Percentiles rank a stretch among this genome's conserved stretches.
These are phyloP conservation scores for Biston stratarius DNA, from an alignment of 2,888 invertebrate species.

Conservation along the genomic window DNA sequence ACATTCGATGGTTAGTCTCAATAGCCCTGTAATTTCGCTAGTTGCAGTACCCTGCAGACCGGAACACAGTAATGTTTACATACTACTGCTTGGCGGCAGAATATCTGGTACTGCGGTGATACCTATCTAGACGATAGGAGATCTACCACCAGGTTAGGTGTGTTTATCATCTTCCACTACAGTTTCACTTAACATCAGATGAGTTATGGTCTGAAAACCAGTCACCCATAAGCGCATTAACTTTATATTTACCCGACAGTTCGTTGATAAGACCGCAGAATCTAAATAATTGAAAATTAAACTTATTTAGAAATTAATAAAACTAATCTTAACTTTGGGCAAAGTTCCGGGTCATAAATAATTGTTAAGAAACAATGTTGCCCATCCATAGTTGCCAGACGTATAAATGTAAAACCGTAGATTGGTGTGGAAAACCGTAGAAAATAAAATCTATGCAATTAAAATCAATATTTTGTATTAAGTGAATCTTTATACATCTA, in stretches of 20 bases:
- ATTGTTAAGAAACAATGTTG: slow-evolving; percentile 45
- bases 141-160: too few species aligned
- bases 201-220: too few species aligned
- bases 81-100: too few species aligned
- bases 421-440: background rate
- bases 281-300: slow-evolving; percentile 28
- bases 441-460: background rate
- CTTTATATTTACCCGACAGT: slow-evolving; percentile 4
- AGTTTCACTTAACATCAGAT: too few species aligned
- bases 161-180: too few species aligned
- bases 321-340: slow-evolving; percentile 44
- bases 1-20: too few species aligned
- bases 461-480: background rate
- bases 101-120: too few species aligned
- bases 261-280: slow-evolving; percentile 9
- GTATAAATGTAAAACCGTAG: background rate
- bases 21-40: too few species aligned
- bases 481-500: too few species aligned
- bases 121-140: too few species aligned
- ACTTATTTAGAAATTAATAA: slow-evolving; percentile 44
- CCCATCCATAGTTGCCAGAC: slow-evolving; percentile 13
- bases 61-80: too few species aligned
- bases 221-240: background rate
- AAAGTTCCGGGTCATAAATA: slow-evolving; percentile 40
- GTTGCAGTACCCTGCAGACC: too few species aligned